These are phyloP conservation scores for Drosophila recens DNA, from an alignment of 2,888 invertebrate species.

Conservation along the genomic window DNA sequence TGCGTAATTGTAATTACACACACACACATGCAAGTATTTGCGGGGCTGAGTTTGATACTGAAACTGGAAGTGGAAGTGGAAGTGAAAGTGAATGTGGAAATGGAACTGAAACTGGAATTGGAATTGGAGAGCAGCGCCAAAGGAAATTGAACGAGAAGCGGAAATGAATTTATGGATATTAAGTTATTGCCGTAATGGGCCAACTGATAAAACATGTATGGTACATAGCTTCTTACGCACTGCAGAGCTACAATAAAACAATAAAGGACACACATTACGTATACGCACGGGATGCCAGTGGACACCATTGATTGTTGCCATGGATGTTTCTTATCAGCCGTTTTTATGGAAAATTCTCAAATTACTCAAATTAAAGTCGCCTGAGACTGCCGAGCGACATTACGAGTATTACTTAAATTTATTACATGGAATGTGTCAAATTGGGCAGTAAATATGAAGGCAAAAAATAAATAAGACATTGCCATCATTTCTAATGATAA, in stretches of 20 bases:
- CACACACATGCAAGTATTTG: constrained; percentile 31
- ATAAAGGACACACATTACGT: not conserved
- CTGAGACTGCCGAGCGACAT: not conserved
- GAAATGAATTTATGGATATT: constrained; percentile 73
- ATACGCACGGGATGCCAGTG: constrained; percentile 6
- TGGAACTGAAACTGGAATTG: not conserved
- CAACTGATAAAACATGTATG: constrained; percentile 26
- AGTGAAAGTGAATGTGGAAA: not conserved
- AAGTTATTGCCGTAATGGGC: constrained; percentile 47
- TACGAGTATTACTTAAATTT: not conserved
- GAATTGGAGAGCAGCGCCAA: constrained; percentile 1
- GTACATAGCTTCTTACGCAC: constrained; percentile 1
- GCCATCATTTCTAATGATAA: not conserved
- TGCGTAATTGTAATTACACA: constrained; percentile 75
- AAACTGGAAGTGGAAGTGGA: not conserved
- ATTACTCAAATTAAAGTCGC: constrained; percentile 13
- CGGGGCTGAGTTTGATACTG: not conserved
- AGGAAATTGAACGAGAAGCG: constrained; percentile 45
- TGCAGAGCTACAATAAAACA: not conserved
- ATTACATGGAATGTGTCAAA: not conserved
- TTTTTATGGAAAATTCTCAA: constrained; percentile 22
- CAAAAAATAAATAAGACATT: not conserved
- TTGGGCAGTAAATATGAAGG: not conserved
- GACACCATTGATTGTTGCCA: constrained; percentile 5
- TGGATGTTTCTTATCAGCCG: constrained; percentile 30